Evolutionary conservation across 2,888 invertebrate species (phyloP).

Genomic region (Adineta ricciae): DNA sequence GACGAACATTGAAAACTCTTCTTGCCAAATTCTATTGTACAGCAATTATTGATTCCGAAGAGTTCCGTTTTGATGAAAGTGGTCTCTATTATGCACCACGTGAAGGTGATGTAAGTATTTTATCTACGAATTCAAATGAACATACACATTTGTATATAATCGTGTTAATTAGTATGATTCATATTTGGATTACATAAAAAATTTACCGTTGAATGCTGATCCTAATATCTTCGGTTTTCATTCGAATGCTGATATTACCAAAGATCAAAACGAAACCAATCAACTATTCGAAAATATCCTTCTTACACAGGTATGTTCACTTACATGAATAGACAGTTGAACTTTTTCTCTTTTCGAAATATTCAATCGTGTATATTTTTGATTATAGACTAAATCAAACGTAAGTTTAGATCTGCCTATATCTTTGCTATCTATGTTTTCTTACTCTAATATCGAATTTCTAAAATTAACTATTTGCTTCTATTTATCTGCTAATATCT

Average conservation of each 20-base stretch:
- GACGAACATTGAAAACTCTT: slow-evolving; percentile 51
- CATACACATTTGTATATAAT: slow-evolving; percentile 28
- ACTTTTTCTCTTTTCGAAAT: too few relatives aligned
- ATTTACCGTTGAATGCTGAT: slow-evolving; percentile 48
- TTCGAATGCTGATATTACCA: slow-evolving; percentile 52
- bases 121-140: background rate
- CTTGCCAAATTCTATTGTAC: slow-evolving; percentile 49
- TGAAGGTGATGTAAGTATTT: slow-evolving; percentile 44
- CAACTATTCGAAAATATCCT: slow-evolving; percentile 51
- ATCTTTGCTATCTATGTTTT: background rate
- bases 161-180: slow-evolving; percentile 46
- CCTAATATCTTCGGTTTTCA: slow-evolving; percentile 52
- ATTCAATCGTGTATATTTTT: background rate
- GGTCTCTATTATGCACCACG: slow-evolving; percentile 46
- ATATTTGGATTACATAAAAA: slow-evolving; percentile 49
- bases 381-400: background rate
- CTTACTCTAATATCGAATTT: too few relatives aligned
- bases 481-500: background rate
- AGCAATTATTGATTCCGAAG: slow-evolving; percentile 42
- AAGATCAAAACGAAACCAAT: slow-evolving; percentile 51
- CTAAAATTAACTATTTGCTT: background rate
- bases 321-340: background rate
- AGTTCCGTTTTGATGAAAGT: slow-evolving; percentile 47
- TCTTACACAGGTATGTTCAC: slow-evolving; percentile 47
- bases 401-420: background rate